Evolutionary conservation across 2,888 invertebrate genomes (phyloP).

Genomic region (Eupithecia vulgata): DNA sequence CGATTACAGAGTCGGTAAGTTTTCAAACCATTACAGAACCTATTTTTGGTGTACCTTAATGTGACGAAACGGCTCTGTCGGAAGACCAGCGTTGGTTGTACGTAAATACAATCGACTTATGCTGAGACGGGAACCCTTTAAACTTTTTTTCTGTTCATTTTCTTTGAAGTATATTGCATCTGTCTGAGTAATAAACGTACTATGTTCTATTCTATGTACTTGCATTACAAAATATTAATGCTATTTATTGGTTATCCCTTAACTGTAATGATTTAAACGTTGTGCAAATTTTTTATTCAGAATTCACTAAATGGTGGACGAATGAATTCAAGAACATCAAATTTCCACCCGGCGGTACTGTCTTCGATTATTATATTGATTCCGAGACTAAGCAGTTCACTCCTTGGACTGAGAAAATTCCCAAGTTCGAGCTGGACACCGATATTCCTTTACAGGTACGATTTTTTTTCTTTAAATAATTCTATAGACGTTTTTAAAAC

Average conservation of each 20-base stretch:
- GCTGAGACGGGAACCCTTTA: too few species aligned
- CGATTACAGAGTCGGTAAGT: constrained; percentile 87
- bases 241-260: neutral
- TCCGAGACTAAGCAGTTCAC: constrained; percentile 94
- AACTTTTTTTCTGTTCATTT: too few species aligned
- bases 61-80: too few species aligned
- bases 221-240: neutral
- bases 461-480: neutral
- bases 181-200: too few species aligned
- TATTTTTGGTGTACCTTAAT: neutral
- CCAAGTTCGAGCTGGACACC: constrained; percentile 95
- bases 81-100: too few species aligned
- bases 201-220: too few species aligned
- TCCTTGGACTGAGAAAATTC: constrained; percentile 94
- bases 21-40: neutral
- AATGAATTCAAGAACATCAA: constrained; percentile 98
- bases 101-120: too few species aligned
- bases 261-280: neutral
- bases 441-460: constrained; percentile 94
- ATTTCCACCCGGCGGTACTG: constrained; percentile 95
- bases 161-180: too few species aligned
- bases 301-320: constrained; percentile 99
- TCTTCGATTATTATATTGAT: constrained; percentile 98
- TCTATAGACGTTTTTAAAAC: neutral
- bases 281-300: constrained; percentile 72